These are phyloP conservation scores for Escarpia spicata DNA, from an alignment of 2,888 invertebrate genomes.

Conservation along the genomic window DNA sequence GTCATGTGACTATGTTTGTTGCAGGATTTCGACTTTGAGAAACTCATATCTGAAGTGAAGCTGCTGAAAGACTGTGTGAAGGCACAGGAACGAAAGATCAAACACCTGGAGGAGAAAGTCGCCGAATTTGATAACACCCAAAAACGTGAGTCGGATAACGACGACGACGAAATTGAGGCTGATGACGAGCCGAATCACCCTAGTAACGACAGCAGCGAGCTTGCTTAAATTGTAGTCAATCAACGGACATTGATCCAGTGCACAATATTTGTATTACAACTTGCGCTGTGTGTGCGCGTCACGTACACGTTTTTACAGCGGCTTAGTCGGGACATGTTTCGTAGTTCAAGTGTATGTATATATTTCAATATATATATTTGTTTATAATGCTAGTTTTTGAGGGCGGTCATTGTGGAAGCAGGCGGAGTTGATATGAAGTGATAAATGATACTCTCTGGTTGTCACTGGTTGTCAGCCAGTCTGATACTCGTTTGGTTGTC, in stretches of 20 bases:
- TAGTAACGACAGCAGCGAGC: not conserved
- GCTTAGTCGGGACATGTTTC: not conserved
- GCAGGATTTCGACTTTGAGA: slow-evolving; percentile 45
- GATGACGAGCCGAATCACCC: not conserved
- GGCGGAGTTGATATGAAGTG: not conserved
- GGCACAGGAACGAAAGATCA: slow-evolving; percentile 52
- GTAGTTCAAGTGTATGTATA: slow-evolving; percentile 4
- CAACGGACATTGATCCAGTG: not conserved
- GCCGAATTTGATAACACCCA: slow-evolving; percentile 42
- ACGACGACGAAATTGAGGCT: not conserved
- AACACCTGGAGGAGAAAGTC: slow-evolving; percentile 47
- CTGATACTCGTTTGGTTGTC: too few species aligned
- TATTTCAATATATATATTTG: slow-evolving; percentile 6
- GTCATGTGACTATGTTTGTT: not conserved
- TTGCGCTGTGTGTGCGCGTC: not conserved
- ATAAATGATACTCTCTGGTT: not conserved
- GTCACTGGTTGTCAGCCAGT: not conserved
- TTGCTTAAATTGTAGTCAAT: slow-evolving; percentile 7
- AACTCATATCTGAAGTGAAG: slow-evolving; percentile 49
- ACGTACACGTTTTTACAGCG: not conserved
- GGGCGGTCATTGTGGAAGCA: not conserved
- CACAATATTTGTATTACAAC: slow-evolving; percentile 16
- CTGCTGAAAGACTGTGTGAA: slow-evolving; percentile 50
- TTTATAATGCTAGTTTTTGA: slow-evolving; percentile 16
- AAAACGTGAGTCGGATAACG: slow-evolving; percentile 17